phyloP scores from a whole-genome alignment of 2,888 invertebrate genomes.

The Macropis europaea region DNA sequence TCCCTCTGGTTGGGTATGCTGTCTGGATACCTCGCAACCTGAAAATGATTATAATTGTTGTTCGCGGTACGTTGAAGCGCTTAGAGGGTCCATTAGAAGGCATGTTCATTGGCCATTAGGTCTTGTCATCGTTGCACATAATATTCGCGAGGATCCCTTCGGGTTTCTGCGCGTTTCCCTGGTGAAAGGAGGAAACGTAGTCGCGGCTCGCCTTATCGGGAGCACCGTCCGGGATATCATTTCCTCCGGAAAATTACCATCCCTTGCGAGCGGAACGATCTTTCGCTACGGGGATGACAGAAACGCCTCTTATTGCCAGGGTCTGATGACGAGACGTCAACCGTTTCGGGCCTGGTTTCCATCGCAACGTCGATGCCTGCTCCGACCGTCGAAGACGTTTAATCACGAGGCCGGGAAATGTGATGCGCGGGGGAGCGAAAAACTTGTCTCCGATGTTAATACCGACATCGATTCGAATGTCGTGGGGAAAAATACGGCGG shows the following conservation, averaged over 20 bases:
- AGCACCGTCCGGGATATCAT: conserved; percentile 58
- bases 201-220: conserved; percentile 51
- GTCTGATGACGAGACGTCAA: conserved; percentile 47
- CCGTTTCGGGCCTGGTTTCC: conserved; percentile 36
- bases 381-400: conserved; percentile 36
- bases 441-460: conserved; percentile 35
- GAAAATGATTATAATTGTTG: no score
- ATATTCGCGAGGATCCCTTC: conserved; percentile 21
- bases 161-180: not conserved
- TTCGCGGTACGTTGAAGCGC: no score
- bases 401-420: conserved; percentile 28
- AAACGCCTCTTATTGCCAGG: conserved; percentile 46
- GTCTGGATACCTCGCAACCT: no score
- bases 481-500: not conserved
- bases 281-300: conserved; percentile 45
- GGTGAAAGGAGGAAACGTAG: conserved; percentile 30
- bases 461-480: conserved; percentile 11
- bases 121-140: conserved; percentile 1
- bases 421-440: conserved; percentile 23
- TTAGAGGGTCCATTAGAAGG: no score
- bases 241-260: conserved; percentile 66
- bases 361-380: conserved; percentile 43
- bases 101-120: no score
- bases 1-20: no score
- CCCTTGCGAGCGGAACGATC: conserved; percentile 53